Evolutionary conservation across 1,140 invertebrate species (phyloP).

Genomic region (Zaprionus africanus): DNA sequence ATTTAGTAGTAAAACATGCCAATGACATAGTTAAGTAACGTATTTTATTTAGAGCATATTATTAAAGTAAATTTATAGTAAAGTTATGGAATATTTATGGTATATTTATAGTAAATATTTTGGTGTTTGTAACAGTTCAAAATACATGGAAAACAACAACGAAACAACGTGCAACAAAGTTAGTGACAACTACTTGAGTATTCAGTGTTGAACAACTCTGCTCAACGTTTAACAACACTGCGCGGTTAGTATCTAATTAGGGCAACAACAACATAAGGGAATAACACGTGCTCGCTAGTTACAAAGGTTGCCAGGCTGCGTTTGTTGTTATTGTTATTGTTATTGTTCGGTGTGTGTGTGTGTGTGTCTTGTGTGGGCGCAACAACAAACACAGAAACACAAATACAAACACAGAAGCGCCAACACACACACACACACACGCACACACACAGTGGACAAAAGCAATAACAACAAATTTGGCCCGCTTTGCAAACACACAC

Average conservation of each 20-base stretch:
- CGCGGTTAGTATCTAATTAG: conserved; percentile 21
- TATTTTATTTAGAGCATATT: conserved; percentile 14
- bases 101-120: conserved; percentile 9
- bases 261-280: conserved; percentile 48
- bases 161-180: conserved; percentile 63
- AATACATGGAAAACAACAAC: not conserved
- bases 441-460: not conserved
- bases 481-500: conserved; percentile 32
- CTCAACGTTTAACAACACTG: conserved; percentile 34
- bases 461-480: conserved; percentile 30
- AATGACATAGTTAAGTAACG: conserved; percentile 33
- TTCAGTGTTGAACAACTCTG: conserved; percentile 31
- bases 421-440: not conserved
- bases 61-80: too few relatives aligned
- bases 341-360: too few relatives aligned
- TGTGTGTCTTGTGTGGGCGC: not conserved
- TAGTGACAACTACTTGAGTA: conserved; percentile 39
- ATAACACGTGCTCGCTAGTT: conserved; percentile 51
- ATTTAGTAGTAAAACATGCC: conserved; percentile 64
- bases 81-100: not conserved
- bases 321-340: conserved; percentile 38
- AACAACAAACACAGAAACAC: not conserved
- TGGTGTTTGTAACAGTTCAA: conserved; percentile 11
- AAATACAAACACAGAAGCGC: not conserved
- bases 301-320: conserved; percentile 35